Evolutionary conservation across 2,888 invertebrate species (phyloP).

Genomic region (Aromia moschata): DNA sequence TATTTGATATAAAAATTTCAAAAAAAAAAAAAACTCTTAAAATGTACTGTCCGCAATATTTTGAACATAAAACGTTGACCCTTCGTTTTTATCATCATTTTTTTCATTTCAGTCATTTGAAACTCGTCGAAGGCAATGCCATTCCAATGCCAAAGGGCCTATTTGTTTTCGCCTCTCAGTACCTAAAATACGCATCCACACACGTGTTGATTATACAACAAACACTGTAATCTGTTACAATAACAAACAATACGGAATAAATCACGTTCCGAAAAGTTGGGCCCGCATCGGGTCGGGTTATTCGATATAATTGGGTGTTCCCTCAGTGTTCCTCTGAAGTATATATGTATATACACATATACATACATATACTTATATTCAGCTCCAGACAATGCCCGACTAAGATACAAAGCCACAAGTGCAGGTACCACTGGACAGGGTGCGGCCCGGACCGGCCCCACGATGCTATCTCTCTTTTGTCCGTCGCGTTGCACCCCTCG

Average conservation of each 20-base stretch:
- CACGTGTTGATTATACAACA: background rate
- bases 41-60: no score
- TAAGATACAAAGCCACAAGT: slow-evolving; percentile 26
- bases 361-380: slow-evolving; percentile 12
- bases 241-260: slow-evolving; percentile 21
- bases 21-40: no score
- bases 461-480: slow-evolving; percentile 40
- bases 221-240: background rate
- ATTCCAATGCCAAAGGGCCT: no score
- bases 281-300: slow-evolving; percentile 21
- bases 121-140: no score
- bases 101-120: no score
- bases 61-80: no score
- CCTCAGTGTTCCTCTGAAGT: slow-evolving; percentile 8
- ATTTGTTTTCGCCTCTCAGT: no score
- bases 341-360: slow-evolving; percentile 1
- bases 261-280: slow-evolving; percentile 18
- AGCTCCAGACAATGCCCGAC: slow-evolving; percentile 24
- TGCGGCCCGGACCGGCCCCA: slow-evolving; percentile 35
- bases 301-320: slow-evolving; percentile 27
- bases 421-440: slow-evolving; percentile 38
- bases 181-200: background rate
- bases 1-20: no score
- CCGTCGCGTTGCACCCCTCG: slow-evolving; percentile 30
- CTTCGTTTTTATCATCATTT: no score